Evolutionary conservation across 2,888 invertebrate species (phyloP), one percentile per base, ranked within the genome.

Genomic region (Drosophila putrida): DNA sequence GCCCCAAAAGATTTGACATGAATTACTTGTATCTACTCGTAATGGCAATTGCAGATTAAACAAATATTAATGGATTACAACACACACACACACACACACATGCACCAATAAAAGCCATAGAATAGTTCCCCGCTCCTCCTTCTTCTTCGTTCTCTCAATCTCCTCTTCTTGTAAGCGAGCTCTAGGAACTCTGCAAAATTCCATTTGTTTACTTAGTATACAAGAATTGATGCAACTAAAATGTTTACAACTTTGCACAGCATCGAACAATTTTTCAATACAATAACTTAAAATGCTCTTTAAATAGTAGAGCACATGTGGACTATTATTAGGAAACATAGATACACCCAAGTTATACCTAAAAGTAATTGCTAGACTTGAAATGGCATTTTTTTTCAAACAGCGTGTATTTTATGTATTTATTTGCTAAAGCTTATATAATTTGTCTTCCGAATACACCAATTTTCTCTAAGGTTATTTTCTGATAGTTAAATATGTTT

Each of bases 1-100:
- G 67, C 70, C 74, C 76, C 54, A 59, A 67, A 78, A 72, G 74
- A 68, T 53, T 62, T 61, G 27, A 36, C 44, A 36, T 57, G 46
- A 57, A 46, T 57, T 57, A 57, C 36, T n/a, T 15, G 57, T 25
- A 36, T 41, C 20, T 54, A 53, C 53, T 39, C 31, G 15, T 54
- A 43, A 43, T 43, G 54, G 25, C 57, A 27, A 36, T 15, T 46
- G 46, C 46, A 57, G 44, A 57, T 57, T 57, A 57, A 57, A 57
- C 28, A 57, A 57, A 57, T 57, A 57, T 57, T 36, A 57, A 46
- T 46, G 15, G 44, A 46, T 57, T 55, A 55, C 55, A 31, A 33
- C 41, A 35, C 31, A 20, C 15, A 54, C 53, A 31, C 39, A 33
- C 31, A 54, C 41, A 41, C 20, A 49, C 35, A 35, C 20, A 36